Percentiles rank a stretch among this genome's conserved stretches.
Conservation (phyloP, 2,888 invertebrate species). For the Doris montereyensis region DNA sequence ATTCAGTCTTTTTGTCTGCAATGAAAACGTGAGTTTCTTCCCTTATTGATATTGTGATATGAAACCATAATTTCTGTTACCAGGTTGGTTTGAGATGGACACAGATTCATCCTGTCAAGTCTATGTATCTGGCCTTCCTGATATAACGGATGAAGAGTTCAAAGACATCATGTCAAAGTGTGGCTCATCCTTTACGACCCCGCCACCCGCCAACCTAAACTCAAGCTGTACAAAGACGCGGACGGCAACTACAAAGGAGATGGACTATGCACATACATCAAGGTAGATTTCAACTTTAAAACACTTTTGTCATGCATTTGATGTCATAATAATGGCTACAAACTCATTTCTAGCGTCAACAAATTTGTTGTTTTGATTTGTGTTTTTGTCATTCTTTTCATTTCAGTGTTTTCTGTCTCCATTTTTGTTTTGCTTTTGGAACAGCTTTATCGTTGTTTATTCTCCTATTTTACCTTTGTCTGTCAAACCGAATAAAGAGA, state of each 20-base stretch:
- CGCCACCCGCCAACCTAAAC: slow-evolving; percentile 82
- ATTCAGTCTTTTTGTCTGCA: too few relatives aligned
- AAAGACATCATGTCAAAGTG: slow-evolving; percentile 95
- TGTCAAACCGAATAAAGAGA: too few relatives aligned
- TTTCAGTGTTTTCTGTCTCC: too few relatives aligned
- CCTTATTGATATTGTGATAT: too few relatives aligned
- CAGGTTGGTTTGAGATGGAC: slow-evolving; percentile 93
- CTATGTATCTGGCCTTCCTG: slow-evolving; percentile 93
- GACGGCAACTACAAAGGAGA: slow-evolving; percentile 92
- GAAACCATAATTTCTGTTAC: too few relatives aligned
- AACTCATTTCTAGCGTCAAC: too few relatives aligned
- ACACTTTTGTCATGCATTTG: background rate
- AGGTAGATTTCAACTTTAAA: slow-evolving; percentile 77
- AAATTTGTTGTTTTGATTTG: background rate
- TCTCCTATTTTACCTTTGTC: too few relatives aligned
- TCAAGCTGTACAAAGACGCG: slow-evolving; percentile 92
- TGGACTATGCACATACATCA: slow-evolving; percentile 95
- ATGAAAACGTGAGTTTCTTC: too few relatives aligned
- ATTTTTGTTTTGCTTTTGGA: too few relatives aligned
- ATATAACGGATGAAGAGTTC: slow-evolving; percentile 88
- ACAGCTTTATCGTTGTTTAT: too few relatives aligned
- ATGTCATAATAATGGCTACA: too few relatives aligned
- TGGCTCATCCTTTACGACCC: slow-evolving; percentile 94
- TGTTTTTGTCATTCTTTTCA: background rate
- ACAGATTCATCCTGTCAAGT: slow-evolving; percentile 93